Conservation (phyloP, 2,113 vertebrate genomes). For the Grammomys dolichurus region DNA sequence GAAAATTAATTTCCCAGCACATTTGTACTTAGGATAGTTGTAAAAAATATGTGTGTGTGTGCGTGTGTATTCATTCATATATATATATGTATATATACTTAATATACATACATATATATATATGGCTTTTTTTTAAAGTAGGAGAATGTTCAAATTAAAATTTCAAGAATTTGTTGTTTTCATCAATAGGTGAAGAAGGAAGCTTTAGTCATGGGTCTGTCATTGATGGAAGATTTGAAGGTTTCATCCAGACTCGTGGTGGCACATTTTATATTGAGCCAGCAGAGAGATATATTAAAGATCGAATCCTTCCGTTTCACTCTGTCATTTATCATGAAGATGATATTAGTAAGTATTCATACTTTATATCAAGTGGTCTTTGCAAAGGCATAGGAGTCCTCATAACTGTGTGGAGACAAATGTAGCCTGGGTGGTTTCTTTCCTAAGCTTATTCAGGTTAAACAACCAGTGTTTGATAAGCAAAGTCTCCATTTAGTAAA, state of each 20-base stretch:
- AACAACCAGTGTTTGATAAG: not conserved
- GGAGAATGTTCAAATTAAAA: not conserved
- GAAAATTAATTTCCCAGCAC: slow-evolving; percentile 54
- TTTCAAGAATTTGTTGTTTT: slow-evolving; percentile 63
- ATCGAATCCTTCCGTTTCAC: slow-evolving; percentile 91
- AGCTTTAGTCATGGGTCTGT: slow-evolving; percentile 96
- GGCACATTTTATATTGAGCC: slow-evolving; percentile 98
- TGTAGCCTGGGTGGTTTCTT: slow-evolving; percentile 33
- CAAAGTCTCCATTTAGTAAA: not conserved
- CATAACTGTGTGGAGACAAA: slow-evolving; percentile 34
- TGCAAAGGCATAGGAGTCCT: slow-evolving; percentile 60
- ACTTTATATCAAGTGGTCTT: slow-evolving; percentile 57
- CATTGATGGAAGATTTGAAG: slow-evolving; percentile 96
- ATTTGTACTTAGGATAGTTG: slow-evolving; percentile 50
- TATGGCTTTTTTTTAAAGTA: slow-evolving; percentile 28
- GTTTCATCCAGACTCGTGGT: slow-evolving; percentile 94
- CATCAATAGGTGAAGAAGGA: slow-evolving; percentile 93
- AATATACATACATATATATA: too few species aligned
- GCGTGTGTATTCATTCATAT: too few species aligned
- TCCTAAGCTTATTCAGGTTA: slow-evolving; percentile 30
- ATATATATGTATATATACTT: too few species aligned
- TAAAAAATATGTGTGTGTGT: not conserved
- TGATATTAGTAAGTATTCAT: slow-evolving; percentile 94
- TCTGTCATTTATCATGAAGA: slow-evolving; percentile 99
- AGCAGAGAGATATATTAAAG: slow-evolving; percentile 95